Percentiles rank a stretch among this genome's conserved stretches.
These are phyloP conservation scores for Heteromurus nitidus DNA, from an alignment of 2,888 invertebrate genomes.

Conservation along the genomic window DNA sequence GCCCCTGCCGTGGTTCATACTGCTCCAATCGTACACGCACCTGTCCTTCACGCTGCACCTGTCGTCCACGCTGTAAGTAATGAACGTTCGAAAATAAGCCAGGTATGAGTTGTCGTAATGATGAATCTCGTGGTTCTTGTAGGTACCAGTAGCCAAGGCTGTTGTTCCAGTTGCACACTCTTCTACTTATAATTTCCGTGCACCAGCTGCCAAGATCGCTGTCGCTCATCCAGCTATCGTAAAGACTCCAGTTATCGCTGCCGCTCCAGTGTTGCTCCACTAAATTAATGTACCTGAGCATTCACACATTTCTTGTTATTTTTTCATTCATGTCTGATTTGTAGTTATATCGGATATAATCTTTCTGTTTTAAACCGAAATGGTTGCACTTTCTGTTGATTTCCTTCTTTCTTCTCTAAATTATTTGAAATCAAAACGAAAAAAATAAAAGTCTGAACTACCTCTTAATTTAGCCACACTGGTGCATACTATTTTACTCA, in stretches of 20 bases:
- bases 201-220: conserved; percentile 5
- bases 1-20: conserved; percentile 7
- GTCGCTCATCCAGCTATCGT: neutral
- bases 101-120: neutral
- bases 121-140: neutral
- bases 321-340: neutral
- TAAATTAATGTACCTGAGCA: conserved; percentile 19
- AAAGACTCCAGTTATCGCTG: neutral
- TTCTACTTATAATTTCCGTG: neutral
- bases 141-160: neutral
- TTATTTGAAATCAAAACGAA: neutral
- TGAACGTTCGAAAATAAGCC: too few species aligned
- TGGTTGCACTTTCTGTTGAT: too few species aligned
- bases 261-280: conserved; percentile 10
- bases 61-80: neutral
- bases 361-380: neutral
- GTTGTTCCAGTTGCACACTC: conserved; percentile 19
- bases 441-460: neutral
- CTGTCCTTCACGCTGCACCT: neutral
- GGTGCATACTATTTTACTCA: neutral
- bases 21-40: neutral
- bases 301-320: neutral
- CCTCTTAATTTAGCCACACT: neutral
- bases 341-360: too few species aligned
- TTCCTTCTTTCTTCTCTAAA: neutral